Conservation (phyloP, 1,140 invertebrate genomes). For the Berghia stephanieae region DNA sequence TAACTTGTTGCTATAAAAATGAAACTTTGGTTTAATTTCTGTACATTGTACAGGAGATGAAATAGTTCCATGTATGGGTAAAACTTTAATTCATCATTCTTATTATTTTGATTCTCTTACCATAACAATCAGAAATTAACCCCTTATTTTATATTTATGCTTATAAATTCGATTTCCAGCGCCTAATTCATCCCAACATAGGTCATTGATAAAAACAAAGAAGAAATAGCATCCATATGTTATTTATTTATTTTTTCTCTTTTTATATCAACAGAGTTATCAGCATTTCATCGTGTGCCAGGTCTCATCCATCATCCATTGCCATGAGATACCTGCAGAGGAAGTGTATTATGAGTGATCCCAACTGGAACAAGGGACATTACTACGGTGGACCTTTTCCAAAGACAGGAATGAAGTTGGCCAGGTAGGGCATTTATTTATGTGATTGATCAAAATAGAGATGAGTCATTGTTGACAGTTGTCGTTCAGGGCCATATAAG, state of each 20-base stretch:
- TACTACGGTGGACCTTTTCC: slow-evolving; percentile 63
- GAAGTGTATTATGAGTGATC: slow-evolving; percentile 66
- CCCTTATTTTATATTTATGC: not conserved
- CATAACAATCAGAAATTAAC: no score
- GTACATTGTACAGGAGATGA: no score
- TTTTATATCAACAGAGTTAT: slow-evolving; percentile 50
- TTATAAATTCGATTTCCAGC: not conserved
- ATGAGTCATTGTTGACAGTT: no score
- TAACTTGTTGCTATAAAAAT: no score
- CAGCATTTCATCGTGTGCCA: slow-evolving; percentile 63
- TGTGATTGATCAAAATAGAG: no score
- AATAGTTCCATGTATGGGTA: no score
- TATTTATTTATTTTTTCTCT: slow-evolving; percentile 11
- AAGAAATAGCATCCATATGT: no score
- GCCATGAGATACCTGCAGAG: slow-evolving; percentile 66
- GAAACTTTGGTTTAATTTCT: no score
- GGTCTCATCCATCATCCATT: slow-evolving; percentile 65
- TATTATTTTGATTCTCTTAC: no score
- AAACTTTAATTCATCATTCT: no score
- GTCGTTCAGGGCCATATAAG: no score
- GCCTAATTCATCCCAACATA: not conserved
- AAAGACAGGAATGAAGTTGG: slow-evolving; percentile 65
- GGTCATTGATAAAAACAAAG: not conserved
- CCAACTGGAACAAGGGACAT: slow-evolving; percentile 67
- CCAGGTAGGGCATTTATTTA: slow-evolving; percentile 59